phyloP scores from a whole-genome alignment of 2,797 vertebrate genomes.

The Setipinna tenuifilis region DNA sequence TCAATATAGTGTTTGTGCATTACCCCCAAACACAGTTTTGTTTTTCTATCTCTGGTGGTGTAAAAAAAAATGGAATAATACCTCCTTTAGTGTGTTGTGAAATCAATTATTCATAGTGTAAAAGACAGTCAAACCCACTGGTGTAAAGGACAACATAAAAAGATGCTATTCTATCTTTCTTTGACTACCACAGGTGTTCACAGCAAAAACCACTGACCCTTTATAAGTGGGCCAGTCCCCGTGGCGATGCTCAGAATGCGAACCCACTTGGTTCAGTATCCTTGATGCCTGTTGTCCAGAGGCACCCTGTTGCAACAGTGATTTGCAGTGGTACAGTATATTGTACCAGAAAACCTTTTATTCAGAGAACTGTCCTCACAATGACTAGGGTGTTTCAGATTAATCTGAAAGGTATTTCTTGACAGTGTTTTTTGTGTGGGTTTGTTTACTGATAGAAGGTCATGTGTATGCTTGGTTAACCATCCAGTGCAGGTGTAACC shows the following conservation, averaged over 20 bases:
- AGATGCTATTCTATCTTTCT: background rate
- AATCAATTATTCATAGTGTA: background rate
- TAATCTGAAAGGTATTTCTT: background rate
- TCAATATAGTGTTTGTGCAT: background rate
- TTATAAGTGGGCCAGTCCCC: background rate
- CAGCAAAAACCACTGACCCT: background rate
- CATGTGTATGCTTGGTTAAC: background rate
- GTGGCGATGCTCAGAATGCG: background rate
- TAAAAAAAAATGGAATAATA: background rate
- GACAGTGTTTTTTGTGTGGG: background rate
- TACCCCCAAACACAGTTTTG: background rate
- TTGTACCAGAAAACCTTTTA: constrained; percentile 14
- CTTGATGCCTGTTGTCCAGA: background rate
- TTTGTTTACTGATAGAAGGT: background rate
- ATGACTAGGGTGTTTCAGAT: constrained; percentile 19
- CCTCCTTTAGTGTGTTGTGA: background rate
- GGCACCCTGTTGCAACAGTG: constrained; percentile 3
- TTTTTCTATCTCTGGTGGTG: background rate
- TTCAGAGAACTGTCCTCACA: background rate
- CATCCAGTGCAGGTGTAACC: constrained; percentile 23
- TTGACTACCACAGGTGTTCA: background rate
- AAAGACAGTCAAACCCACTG: background rate
- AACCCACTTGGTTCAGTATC: background rate
- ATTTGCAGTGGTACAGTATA: constrained; percentile 26
- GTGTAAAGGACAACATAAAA: background rate